Percentiles rank a stretch among this genome's conserved stretches.
Conservation (phyloP, 1,140 invertebrate species). For the Plectus sambesii region DNA sequence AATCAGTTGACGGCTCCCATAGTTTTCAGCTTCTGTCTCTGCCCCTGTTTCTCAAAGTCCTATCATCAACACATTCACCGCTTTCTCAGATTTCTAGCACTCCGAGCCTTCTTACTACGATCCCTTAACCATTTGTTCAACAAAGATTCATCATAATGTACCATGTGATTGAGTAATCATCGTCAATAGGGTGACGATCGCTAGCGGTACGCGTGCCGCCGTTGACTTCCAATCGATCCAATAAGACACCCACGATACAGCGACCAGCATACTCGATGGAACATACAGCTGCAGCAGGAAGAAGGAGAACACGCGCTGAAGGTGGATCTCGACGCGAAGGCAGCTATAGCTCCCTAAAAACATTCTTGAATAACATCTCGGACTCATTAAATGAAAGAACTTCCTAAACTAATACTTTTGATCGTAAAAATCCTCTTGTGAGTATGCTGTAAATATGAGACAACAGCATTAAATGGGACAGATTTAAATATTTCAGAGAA, state of each 20-base stretch:
- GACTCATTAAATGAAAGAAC: too few relatives aligned
- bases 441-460: neutral
- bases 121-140: too few relatives aligned
- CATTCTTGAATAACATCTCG: too few relatives aligned
- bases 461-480: neutral
- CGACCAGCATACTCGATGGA: slow-evolving; percentile 49
- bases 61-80: too few relatives aligned
- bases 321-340: slow-evolving; percentile 79
- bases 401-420: too few relatives aligned
- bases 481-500: neutral
- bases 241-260: slow-evolving; percentile 49
- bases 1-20: too few relatives aligned
- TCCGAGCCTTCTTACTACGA: too few relatives aligned
- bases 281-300: slow-evolving; percentile 67
- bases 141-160: too few relatives aligned
- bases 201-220: slow-evolving; percentile 31
- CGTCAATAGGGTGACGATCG: slow-evolving; percentile 27
- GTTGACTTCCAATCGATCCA: slow-evolving; percentile 44
- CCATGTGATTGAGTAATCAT: slow-evolving; percentile 29
- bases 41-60: too few relatives aligned
- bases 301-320: slow-evolving; percentile 92
- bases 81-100: too few relatives aligned
- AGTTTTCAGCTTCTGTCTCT: too few relatives aligned
- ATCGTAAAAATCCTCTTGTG: neutral
- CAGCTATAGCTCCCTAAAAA: slow-evolving; percentile 79